Base-by-base conservation (phyloP, 2,888 invertebrate species). In the Brachypalpus laphriformis region DNA sequence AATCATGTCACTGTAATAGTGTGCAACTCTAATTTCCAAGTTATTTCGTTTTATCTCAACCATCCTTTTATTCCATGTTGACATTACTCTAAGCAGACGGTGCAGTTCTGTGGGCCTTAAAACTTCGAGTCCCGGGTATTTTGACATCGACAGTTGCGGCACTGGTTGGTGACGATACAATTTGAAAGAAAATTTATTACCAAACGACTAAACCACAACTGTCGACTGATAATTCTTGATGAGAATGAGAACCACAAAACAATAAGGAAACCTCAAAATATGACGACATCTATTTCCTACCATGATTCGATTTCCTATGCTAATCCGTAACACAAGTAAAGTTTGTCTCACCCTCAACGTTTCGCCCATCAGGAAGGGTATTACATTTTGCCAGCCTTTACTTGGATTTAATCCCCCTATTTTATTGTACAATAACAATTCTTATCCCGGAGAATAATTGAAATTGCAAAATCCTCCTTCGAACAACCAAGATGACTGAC, bases 401-500 rank as follows among this genome's bases (percentile, higher is more conserved):
- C 54, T 31, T 34, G 51, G 51, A 45, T 65, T 66, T 45, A 70
- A 61, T 74, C 61, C 63, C 63, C 42, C 56, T 11, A 42, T 42
- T 70, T 51, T 14, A 8, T 28, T 34, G 22, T 28, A 20, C 54
- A 63, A 20, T 42, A 45, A 49, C 80, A 78, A 68, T 65, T 70
- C 56, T 16, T 31, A 28, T 70, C 63, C 54, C 11, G 40, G 57
- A 40, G 68, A 70, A 74, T 63, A 78, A 78, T 78, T 78, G 63
- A 70, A 83, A 68, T 82, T 82, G 72, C 72, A 83, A 83, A n/a
- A 80, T 74, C 68, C 47, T 70, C 42, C 28, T 65, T 74, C 28
- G 74, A 56, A 54, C 40, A 72, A 61, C 57, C 57, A 65, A 63
- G 59, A 71, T 81, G 85, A 85, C 85, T 81, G 85, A 85, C 85